Evolutionary conservation across 2,888 invertebrate genomes (phyloP), one percentile per base, ranked within the genome.

Genomic region (Steinernema hermaphroditum): DNA sequence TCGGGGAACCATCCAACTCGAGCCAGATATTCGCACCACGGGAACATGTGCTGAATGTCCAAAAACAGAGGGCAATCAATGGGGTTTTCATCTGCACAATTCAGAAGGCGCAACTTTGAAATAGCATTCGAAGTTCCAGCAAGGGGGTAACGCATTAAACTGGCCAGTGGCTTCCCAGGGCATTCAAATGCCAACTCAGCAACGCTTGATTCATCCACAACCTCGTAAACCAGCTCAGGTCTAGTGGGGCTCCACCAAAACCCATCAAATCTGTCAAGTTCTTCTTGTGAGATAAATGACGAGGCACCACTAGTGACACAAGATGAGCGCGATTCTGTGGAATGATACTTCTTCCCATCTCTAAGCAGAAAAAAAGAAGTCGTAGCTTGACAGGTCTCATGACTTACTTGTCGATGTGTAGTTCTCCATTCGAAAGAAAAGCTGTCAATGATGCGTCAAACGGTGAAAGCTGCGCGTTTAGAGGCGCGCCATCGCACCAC

Each of bases 231-330:
- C 43, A 90, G 88, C 57, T 79, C 80, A 0, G 73, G 27, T 0
- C 71, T 37, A n/a, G 90, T 90, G 0, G 94, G 94, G 85, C 94
- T 94, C 97, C 98, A 98, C 97, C 97, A 98, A 88, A 94, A 96
- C 0, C 96, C 97, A 74, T 93, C 93, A 87, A 94, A 97, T 43
- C 96, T 90, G 78, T 93, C 93, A 88, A 98, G 96, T 89, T 98
- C 98, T 87, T 98, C 98, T 88, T 97, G 97, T 87, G 95, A 94
- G 0, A 98, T 94, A 88, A 96, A 98, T 0, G 95, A 94, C 0
- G 98, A 96, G n/a, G 94, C 92, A 0, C 97, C 97, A 69, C 78
- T 78, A 9, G 73, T 72, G 24, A 76, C 49, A 71, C 34, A 24
- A 29, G 27, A 44, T 34, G 12, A 32, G 34, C 34, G 37, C 27